phyloP scores from a whole-genome alignment of 2,113 vertebrate species.

The Salvelinus sp. region DNA sequence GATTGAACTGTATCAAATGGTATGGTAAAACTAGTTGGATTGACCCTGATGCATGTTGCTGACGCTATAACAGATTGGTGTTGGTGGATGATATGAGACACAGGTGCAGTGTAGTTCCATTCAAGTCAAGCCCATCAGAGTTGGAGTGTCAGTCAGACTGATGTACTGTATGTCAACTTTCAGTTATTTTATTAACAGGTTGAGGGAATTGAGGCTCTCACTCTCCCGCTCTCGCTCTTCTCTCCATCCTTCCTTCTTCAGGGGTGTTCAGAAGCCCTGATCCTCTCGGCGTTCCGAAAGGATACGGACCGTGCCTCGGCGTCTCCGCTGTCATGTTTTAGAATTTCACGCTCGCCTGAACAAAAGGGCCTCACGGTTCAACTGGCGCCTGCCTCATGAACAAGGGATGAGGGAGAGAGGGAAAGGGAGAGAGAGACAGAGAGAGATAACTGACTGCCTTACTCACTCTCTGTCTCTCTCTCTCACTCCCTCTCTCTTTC shows the following conservation, averaged over 20 bases:
- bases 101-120: too few species aligned
- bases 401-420: not conserved
- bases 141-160: too few species aligned
- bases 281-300: conserved; percentile 17
- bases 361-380: conserved; percentile 50
- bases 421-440: too few species aligned
- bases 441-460: conserved; percentile 28
- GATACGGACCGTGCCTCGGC: conserved; percentile 37
- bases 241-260: not conserved
- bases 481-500: not conserved
- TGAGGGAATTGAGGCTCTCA: not conserved
- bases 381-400: conserved; percentile 23
- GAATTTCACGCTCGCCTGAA: conserved; percentile 58
- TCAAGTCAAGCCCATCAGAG: too few species aligned
- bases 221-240: not conserved
- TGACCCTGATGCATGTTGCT: too few species aligned
- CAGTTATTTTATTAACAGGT: too few species aligned
- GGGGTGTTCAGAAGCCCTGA: conserved; percentile 10
- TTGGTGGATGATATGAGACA: too few species aligned
- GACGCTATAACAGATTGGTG: too few species aligned
- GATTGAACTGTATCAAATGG: too few species aligned
- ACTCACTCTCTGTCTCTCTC: conserved; percentile 14
- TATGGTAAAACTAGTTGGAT: too few species aligned
- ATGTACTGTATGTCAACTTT: too few species aligned
- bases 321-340: conserved; percentile 56